These are phyloP conservation scores for Cephalopachus bancanus DNA, from an alignment of 2,797 vertebrate genomes.

Conservation along the genomic window DNA sequence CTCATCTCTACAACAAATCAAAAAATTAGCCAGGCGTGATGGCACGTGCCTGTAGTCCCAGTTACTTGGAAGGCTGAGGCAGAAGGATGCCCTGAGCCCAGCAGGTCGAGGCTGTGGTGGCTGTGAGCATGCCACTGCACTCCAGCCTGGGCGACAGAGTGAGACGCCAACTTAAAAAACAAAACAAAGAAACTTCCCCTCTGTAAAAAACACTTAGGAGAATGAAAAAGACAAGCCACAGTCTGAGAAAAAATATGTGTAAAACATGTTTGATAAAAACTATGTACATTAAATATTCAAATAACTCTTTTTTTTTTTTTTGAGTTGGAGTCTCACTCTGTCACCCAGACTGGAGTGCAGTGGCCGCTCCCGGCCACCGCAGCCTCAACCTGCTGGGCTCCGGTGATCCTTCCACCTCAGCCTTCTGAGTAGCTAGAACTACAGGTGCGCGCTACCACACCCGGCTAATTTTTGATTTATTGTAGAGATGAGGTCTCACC, in stretches of 20 bases:
- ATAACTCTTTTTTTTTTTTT: too few species aligned
- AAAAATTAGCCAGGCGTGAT: not conserved
- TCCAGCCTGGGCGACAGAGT: not conserved
- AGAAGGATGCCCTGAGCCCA: not conserved
- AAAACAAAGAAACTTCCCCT: not conserved
- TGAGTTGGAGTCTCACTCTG: too few species aligned
- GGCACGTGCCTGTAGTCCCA: accelerated
- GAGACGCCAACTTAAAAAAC: not conserved
- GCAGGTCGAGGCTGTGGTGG: not conserved
- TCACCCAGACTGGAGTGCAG: too few species aligned
- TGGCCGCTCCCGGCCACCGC: too few species aligned
- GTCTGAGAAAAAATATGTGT: not conserved
- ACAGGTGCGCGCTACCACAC: too few species aligned
- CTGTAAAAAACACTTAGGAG: not conserved
- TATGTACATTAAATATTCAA: not conserved
- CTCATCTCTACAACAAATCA: not conserved
- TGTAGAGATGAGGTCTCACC: too few species aligned
- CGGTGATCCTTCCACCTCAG: too few species aligned
- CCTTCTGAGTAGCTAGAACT: too few species aligned
- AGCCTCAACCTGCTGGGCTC: too few species aligned
- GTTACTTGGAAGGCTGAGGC: not conserved
- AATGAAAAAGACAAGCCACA: not conserved
- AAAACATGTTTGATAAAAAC: not conserved
- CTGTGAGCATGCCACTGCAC: not conserved
- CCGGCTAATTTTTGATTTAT: too few species aligned